Conservation (phyloP, 2,113 vertebrate species). For the Rana temporaria region DNA sequence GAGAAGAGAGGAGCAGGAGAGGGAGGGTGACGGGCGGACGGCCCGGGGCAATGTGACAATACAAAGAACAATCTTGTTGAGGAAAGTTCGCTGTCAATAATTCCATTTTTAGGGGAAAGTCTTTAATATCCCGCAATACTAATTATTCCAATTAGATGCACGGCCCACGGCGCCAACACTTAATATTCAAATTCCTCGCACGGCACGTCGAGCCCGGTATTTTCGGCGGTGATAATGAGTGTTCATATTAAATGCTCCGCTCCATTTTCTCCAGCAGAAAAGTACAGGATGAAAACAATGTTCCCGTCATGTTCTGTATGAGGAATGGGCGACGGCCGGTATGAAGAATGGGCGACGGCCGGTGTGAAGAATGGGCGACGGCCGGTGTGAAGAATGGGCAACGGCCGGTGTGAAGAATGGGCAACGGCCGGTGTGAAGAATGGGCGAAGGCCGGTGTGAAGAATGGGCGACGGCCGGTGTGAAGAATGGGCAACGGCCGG, state of each 20-base stretch:
- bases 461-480: no score
- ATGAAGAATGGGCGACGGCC: no score
- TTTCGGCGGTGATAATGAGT: conserved; percentile 17
- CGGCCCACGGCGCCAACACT: neutral
- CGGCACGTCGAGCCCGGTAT: neutral
- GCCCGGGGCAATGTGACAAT: no score
- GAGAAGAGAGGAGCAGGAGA: no score
- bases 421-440: no score
- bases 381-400: no score
- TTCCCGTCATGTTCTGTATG: conserved; percentile 2
- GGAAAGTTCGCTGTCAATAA: conserved; percentile 3
- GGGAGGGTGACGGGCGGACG: no score
- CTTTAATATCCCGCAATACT: conserved; percentile 5
- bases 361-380: no score
- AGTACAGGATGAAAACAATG: neutral
- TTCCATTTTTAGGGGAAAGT: neutral
- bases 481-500: no score
- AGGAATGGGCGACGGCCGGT: neutral
- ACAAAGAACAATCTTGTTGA: neutral
- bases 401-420: no score
- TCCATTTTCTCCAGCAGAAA: neutral
- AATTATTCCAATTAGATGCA: conserved; percentile 39
- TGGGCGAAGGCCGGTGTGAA: no score
- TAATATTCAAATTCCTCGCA: neutral
- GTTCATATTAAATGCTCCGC: conserved; percentile 3